A percentile compares a stretch with the other conserved stretches of the same genome.
Conservation (phyloP, 2,113 vertebrate genomes). For the Zosterops borbonicus region DNA sequence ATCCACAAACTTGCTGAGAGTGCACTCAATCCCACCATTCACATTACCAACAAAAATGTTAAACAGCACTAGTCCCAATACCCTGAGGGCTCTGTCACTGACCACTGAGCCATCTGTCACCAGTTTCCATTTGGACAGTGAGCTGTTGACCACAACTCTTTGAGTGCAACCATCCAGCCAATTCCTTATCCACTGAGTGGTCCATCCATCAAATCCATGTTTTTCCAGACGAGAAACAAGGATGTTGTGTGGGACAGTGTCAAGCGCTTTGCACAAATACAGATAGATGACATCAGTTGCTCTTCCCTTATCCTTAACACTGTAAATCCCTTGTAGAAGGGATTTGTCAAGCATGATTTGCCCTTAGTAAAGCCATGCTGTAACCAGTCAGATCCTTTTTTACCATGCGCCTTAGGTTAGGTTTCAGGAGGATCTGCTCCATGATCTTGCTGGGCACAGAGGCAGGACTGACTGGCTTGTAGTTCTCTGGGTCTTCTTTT, state of each 20-base stretch:
- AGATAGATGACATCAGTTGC: not conserved
- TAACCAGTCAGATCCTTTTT: not conserved
- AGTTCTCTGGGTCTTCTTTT: not conserved
- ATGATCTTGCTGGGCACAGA: not conserved
- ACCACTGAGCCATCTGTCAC: not conserved
- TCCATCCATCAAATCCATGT: not conserved
- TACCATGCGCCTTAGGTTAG: not conserved
- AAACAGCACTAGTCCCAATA: not conserved
- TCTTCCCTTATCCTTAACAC: not conserved
- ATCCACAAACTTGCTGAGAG: not conserved
- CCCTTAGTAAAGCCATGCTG: not conserved
- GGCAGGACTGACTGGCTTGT: not conserved
- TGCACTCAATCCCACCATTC: not conserved
- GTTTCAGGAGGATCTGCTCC: not conserved
- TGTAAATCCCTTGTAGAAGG: not conserved
- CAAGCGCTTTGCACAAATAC: not conserved
- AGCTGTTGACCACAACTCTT: not conserved
- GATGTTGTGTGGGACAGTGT: not conserved
- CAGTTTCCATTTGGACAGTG: not conserved
- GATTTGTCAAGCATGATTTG: not conserved
- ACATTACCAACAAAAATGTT: not conserved
- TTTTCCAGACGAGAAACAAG: not conserved
- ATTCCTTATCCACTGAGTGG: not conserved
- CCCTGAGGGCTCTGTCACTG: not conserved
- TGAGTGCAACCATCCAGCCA: not conserved